Conservation (phyloP, 2,888 invertebrate genomes). For the Oeneis ivallda region DNA sequence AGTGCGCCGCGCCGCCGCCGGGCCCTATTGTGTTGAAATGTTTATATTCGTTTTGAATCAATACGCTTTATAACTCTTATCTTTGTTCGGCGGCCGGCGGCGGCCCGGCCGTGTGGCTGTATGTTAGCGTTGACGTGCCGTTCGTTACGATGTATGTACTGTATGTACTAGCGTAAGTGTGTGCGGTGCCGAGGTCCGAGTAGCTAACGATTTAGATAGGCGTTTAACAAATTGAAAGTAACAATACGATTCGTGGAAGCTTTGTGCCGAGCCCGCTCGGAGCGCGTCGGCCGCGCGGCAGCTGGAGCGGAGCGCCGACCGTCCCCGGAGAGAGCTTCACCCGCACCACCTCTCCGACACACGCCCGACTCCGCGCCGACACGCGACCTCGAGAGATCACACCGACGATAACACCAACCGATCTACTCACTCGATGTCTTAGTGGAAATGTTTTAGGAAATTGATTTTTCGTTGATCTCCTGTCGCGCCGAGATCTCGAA, state of each 20-base stretch:
- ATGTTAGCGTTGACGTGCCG: slow-evolving; percentile 62
- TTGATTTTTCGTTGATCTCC: slow-evolving; percentile 34
- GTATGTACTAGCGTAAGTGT: slow-evolving; percentile 54
- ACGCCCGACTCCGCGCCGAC: slow-evolving; percentile 61
- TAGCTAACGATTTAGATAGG: slow-evolving; percentile 78
- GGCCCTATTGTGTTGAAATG: slow-evolving; percentile 53
- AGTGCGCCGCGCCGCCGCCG: slow-evolving; percentile 55
- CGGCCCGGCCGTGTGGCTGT: slow-evolving; percentile 52
- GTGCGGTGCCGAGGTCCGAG: slow-evolving; percentile 67
- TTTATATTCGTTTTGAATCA: slow-evolving; percentile 68
- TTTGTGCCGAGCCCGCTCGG: slow-evolving; percentile 56
- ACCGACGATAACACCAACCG: slow-evolving; percentile 13
- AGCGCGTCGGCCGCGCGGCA: slow-evolving; percentile 54
- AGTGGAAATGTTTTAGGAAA: slow-evolving; percentile 20
- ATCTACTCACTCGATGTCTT: not conserved
- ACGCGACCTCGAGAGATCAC: slow-evolving; percentile 23
- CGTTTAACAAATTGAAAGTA: slow-evolving; percentile 78
- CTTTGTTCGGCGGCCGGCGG: slow-evolving; percentile 58
- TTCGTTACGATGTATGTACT: slow-evolving; percentile 62
- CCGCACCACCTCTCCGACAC: slow-evolving; percentile 67
- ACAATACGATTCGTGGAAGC: slow-evolving; percentile 61
- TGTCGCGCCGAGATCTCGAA: slow-evolving; percentile 66
- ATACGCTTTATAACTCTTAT: slow-evolving; percentile 76
- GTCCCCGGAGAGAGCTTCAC: slow-evolving; percentile 74
- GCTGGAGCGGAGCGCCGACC: slow-evolving; percentile 62